Percentiles rank a stretch among this genome's conserved stretches.
Conservation (phyloP, 1,140 invertebrate genomes). For the fruit fly (Drosophila melanogaster) region Release_6_plus_ISO1_MT NT_037436.4:15871501-15872000, state of each 20-base stretch:
- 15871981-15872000: slow-evolving; percentile 55
- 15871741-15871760: not conserved
- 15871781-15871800: too few species aligned
- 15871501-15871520: slow-evolving; percentile 6
- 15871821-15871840: not conserved
- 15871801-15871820: not conserved
- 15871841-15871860: slow-evolving; percentile 13
- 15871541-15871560: not conserved
- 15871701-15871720: too few species aligned
- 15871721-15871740: too few species aligned
- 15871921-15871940: slow-evolving; percentile 31
- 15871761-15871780: not conserved
- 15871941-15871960: slow-evolving; percentile 31
- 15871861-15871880: slow-evolving; percentile 54
- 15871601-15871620: too few species aligned
- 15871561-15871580: not conserved
- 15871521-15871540: slow-evolving; percentile 4
- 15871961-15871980: slow-evolving; percentile 45
- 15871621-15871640: too few species aligned
- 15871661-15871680: too few species aligned
- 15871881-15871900: slow-evolving; percentile 52
- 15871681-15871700: too few species aligned
- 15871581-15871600: not conserved
- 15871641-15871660: too few species aligned
- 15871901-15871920: slow-evolving; percentile 51